phyloP scores from a whole-genome alignment of 2,797 vertebrate genomes.

The Rhinichthys osculus region DNA sequence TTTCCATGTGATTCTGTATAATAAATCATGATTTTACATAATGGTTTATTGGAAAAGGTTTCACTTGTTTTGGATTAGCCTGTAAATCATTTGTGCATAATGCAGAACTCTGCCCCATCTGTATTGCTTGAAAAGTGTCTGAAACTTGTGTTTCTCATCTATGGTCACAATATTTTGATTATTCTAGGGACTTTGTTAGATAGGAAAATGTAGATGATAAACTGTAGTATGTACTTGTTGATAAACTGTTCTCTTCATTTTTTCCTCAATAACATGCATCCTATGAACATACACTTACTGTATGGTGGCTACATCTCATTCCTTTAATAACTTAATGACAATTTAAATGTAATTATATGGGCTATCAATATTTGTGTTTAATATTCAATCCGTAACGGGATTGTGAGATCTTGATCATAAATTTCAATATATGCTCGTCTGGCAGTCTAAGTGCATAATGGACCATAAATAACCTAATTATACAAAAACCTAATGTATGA shows the following conservation, averaged over 20 bases:
- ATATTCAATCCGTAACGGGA: background rate
- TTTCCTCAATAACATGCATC: background rate
- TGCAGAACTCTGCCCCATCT: background rate
- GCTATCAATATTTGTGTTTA: background rate
- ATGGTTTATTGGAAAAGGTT: constrained; percentile 4
- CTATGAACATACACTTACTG: no score
- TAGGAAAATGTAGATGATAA: background rate
- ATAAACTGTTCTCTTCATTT: background rate
- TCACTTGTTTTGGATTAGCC: background rate
- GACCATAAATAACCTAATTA: constrained; percentile 1
- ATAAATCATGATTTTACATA: background rate
- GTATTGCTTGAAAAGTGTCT: background rate
- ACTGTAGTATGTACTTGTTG: no score
- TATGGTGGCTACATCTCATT: background rate
- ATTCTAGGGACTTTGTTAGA: background rate
- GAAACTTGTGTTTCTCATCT: background rate
- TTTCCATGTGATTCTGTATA: background rate
- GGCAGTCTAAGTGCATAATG: background rate
- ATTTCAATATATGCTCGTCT: no score
- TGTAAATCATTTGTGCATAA: background rate
- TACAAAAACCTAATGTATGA: background rate
- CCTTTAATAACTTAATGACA: background rate
- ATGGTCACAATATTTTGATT: background rate
- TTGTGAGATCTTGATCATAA: background rate
- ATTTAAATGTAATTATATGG: background rate